Conservation (phyloP, 2,113 vertebrate species). For the Sinocyclocheilus grahami region DNA sequence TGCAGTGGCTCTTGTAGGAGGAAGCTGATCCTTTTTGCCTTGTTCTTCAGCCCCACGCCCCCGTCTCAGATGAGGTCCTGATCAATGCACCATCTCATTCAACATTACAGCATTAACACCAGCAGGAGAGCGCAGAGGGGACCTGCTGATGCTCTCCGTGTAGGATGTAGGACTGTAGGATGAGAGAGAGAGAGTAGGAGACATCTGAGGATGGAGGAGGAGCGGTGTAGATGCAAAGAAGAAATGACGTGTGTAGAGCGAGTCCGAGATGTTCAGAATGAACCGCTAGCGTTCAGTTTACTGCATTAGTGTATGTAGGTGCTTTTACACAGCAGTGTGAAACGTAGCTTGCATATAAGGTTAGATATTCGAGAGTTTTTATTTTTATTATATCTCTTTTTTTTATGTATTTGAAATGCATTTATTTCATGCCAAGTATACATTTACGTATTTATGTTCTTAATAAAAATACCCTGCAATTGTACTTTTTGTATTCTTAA, state of each 20-base stretch:
- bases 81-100: conserved; percentile 24
- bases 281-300: background rate
- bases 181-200: background rate
- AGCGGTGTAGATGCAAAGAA: background rate
- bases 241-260: background rate
- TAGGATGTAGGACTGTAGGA: background rate
- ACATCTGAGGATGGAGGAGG: background rate
- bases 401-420: too few species aligned
- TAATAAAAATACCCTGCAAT: too few species aligned
- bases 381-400: background rate
- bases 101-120: conserved; percentile 22
- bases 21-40: conserved; percentile 22
- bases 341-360: too few species aligned
- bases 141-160: background rate
- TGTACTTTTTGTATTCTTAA: too few species aligned
- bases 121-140: background rate
- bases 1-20: background rate
- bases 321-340: background rate
- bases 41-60: conserved; percentile 15
- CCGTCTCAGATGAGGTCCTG: background rate
- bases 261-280: too few species aligned
- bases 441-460: too few species aligned
- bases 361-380: background rate
- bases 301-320: too few species aligned
- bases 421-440: too few species aligned